Base-by-base conservation (phyloP, 2,797 vertebrate species). In the Odontamblyopus lacepedii region DNA sequence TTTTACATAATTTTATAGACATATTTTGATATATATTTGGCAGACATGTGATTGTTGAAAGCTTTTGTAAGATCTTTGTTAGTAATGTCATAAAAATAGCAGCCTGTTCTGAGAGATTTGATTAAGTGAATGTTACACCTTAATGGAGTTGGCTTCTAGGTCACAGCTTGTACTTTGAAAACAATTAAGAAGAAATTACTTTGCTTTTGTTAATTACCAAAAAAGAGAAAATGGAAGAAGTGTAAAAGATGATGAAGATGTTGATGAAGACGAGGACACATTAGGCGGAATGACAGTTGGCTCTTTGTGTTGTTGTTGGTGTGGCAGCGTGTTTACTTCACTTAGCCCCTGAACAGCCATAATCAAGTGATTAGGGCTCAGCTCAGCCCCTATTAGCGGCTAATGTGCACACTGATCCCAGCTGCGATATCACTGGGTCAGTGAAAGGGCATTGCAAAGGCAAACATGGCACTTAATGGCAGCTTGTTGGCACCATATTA, bases 281-380 rank as follows among this genome's bases (percentile, higher is more conserved):
- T 5, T 19, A 53, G 53, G 48, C 23, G 0, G 9, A 69, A 64
- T 1, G 3, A 48, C 57, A 29, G 1, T 0, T 16, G 16, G 12
- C 57, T 15, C 62, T n/a, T 13, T 60, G 35, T 71, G 70, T 27
- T 69, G 65, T 67, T 61, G 56, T 71, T 60, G 9, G 61, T 64
- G 18, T 26, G 26, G 19, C 69, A 72, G 32, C 7, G 15, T 62
- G 51, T 75, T 79, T 68, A 69, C 32, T 55, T 74, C 64, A 56
- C 70, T 66, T 70, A 62, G 51, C 71, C 53, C 48, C 57, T 30
- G 30, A 55, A 51, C 30, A 16, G 60, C 1, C n/a, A 67, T 81
- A 73, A 78, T 82, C 67, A 77, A 64, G 67, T 56, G 71, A 78
- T 80, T 81, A 69, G 69, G 70, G 64, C 74, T 70, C 71, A 53